Base-by-base conservation (phyloP, 2,888 invertebrate species). In the Slavum lentiscoides region DNA sequence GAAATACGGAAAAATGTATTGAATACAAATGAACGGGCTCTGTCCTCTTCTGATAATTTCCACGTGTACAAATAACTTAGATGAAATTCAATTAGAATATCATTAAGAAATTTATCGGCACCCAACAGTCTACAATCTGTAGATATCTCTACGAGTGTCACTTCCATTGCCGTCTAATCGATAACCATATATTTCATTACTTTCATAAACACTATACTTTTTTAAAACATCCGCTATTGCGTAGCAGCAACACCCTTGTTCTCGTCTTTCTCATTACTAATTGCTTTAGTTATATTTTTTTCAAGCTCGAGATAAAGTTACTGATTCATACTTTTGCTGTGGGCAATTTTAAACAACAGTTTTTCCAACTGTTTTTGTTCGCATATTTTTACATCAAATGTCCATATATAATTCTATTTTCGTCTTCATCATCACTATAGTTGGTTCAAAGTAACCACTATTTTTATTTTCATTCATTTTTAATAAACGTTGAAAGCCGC, bases 401-500 rank as follows among this genome's bases (percentile, higher is more conserved):
- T 21, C 70, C 30, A n/a, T n/a, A 80, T 8, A 80, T 4, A 23
- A 80, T 70, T 70, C 55, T 80, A 23, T 55, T 80, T 15, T 21
- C 4, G 1, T 2, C 8, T 1, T 19, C 4, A 70, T 80, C 77
- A 70, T 37, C 15, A 70, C 53, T n/a, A n/a, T 70, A 5, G 53
- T 15, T 0, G 77, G 77, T 55, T 70, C 64, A 58, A 49, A 80
- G 7, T 11, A 39, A 23, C 21, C 19, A 6, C 11, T 69, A 37
- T 53, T 62, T 8, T 62, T 19, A 19, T 23, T 39, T 11, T 80
- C 55, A 17, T 21, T n/a, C 77, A 80, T 80, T 11, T 55, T 62
- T 30, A 80, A 70, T 62, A 80, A 55, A 64, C 13, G 23, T 19
- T 21, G 69, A 55, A 80, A n/a, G n/a, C n/a, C 70, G 4, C 77